Conservation (phyloP, 2,113 vertebrate species). For the Nettapus auritus region DNA sequence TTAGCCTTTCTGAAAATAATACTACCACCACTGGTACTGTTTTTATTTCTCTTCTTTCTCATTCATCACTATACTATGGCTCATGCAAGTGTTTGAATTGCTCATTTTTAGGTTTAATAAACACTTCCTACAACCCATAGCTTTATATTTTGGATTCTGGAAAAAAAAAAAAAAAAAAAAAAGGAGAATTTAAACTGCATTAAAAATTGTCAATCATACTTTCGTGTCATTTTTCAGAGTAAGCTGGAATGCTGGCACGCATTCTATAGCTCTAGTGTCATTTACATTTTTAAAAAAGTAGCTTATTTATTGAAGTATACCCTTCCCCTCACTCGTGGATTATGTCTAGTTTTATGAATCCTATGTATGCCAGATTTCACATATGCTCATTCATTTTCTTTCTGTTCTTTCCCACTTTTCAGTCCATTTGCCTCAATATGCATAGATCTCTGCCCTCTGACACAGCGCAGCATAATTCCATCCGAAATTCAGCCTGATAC, state of each 20-base stretch:
- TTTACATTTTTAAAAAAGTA: conserved; percentile 63
- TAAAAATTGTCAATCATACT: neutral
- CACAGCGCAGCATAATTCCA: neutral
- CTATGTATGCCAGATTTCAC: neutral
- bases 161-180: neutral
- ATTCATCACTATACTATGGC: neutral
- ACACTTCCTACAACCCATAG: neutral
- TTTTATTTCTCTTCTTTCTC: neutral
- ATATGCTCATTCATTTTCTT: neutral
- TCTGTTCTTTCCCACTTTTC: neutral
- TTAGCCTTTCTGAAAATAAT: conserved; percentile 2
- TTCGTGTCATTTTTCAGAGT: neutral
- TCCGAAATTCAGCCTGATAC: neutral
- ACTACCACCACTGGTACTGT: neutral
- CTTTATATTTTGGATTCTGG: neutral
- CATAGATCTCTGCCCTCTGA: neutral
- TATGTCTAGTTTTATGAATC: neutral
- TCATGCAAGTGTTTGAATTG: neutral
- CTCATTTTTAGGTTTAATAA: conserved; percentile 13
- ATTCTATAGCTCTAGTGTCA: neutral
- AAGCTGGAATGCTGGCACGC: neutral
- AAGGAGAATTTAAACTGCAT: neutral
- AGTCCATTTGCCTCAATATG: neutral
- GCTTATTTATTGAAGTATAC: conserved; percentile 30
- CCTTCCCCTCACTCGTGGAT: neutral